Conservation (phyloP, 1,140 invertebrate genomes). For the Diuraphis noxia region DNA sequence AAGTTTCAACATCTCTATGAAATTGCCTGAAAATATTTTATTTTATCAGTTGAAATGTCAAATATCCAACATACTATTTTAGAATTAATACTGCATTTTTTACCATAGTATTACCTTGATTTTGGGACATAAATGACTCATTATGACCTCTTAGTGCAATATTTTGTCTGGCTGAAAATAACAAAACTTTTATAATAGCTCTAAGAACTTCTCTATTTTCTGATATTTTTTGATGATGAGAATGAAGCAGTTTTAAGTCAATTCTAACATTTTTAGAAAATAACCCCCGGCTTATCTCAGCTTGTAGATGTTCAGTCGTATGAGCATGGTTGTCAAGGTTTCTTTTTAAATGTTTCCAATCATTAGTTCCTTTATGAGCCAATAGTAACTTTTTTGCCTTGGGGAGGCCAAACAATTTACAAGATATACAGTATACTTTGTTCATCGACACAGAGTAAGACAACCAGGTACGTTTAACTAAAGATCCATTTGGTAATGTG, state of each 20-base stretch:
- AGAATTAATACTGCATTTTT: neutral
- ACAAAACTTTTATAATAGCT: neutral
- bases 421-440: neutral
- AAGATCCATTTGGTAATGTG: neutral
- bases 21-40: neutral
- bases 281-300: neutral
- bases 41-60: neutral
- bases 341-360: neutral
- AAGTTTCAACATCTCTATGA: neutral
- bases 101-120: neutral
- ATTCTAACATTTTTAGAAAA: neutral
- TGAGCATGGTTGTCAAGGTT: neutral
- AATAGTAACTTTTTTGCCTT: neutral
- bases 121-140: neutral
- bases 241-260: neutral
- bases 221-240: neutral
- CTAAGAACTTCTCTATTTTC: neutral
- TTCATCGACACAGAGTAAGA: too few relatives aligned
- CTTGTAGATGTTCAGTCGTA: too few relatives aligned
- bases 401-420: neutral
- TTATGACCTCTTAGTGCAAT: neutral
- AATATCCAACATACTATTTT: neutral
- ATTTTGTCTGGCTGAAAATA: neutral
- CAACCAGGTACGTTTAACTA: neutral
- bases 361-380: neutral